These are phyloP conservation scores for Athalia cordata DNA, from an alignment of 2,888 invertebrate species.

Conservation along the genomic window DNA sequence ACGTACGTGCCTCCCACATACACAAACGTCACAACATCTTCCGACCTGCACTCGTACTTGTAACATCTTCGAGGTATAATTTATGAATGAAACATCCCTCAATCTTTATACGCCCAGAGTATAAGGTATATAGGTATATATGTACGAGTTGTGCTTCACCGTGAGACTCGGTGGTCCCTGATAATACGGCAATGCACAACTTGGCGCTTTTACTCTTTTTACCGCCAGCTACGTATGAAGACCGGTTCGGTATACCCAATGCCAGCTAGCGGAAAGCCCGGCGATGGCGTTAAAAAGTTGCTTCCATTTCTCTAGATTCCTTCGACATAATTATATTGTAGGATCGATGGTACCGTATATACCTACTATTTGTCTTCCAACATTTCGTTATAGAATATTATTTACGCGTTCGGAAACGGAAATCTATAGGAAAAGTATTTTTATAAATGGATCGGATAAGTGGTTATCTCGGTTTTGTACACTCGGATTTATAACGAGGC, in stretches of 20 bases:
- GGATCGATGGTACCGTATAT: too few species aligned
- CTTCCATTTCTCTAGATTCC: background rate
- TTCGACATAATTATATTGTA: too few species aligned
- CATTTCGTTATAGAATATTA: too few species aligned
- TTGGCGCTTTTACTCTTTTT: background rate
- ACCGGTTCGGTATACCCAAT: too few species aligned
- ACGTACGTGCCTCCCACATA: background rate
- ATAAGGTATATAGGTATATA: too few species aligned
- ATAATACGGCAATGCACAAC: constrained; percentile 5
- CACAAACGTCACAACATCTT: background rate
- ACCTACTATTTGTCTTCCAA: too few species aligned
- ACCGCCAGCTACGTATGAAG: background rate
- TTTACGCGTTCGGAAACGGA: too few species aligned
- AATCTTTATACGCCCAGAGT: background rate
- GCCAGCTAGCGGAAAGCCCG: background rate
- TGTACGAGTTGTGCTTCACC: background rate
- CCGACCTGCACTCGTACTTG: background rate
- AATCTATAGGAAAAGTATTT: background rate
- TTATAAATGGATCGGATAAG: background rate
- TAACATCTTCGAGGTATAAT: background rate
- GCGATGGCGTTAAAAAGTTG: constrained; percentile 48
- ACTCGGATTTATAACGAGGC: constrained; percentile 27
- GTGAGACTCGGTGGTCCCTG: constrained; percentile 21
- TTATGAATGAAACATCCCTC: constrained; percentile 18
- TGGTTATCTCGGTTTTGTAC: constrained; percentile 9